These are phyloP conservation scores for Podargus strigoides DNA, from an alignment of 2,797 vertebrate genomes.

Conservation along the genomic window DNA sequence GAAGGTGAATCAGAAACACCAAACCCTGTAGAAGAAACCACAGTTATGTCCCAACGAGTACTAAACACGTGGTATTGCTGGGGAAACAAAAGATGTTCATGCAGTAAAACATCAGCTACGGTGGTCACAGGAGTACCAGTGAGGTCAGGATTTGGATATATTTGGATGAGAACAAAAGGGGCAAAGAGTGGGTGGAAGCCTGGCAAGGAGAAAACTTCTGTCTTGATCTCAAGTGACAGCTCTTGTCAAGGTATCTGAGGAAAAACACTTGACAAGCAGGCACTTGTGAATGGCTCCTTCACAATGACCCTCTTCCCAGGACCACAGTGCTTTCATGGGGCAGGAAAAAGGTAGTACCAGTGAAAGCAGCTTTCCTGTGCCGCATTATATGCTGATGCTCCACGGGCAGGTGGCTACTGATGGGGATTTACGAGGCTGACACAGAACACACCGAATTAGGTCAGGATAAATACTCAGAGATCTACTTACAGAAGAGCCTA, in stretches of 20 bases:
- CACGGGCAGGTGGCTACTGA: accelerated
- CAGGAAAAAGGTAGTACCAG: neutral
- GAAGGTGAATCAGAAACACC: neutral
- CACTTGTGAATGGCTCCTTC: neutral
- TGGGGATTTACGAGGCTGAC: neutral
- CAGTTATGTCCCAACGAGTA: neutral
- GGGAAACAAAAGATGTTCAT: neutral
- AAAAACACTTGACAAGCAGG: neutral
- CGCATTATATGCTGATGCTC: accelerated
- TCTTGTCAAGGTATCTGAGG: neutral
- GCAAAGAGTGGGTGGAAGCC: neutral
- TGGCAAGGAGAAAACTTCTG: neutral
- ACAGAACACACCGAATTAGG: neutral
- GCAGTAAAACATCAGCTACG: neutral
- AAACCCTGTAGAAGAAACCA: neutral
- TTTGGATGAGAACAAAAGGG: neutral
- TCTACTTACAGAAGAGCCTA: conserved; percentile 17
- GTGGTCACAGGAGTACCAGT: neutral
- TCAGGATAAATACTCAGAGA: conserved; percentile 6
- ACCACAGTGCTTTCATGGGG: neutral
- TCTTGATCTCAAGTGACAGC: neutral
- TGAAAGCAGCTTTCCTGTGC: neutral
- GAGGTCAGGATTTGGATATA: neutral
- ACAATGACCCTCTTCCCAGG: neutral
- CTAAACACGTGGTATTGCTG: neutral